These are phyloP conservation scores for Agriotes lineatus DNA, from an alignment of 2,888 invertebrate species.

Conservation along the genomic window DNA sequence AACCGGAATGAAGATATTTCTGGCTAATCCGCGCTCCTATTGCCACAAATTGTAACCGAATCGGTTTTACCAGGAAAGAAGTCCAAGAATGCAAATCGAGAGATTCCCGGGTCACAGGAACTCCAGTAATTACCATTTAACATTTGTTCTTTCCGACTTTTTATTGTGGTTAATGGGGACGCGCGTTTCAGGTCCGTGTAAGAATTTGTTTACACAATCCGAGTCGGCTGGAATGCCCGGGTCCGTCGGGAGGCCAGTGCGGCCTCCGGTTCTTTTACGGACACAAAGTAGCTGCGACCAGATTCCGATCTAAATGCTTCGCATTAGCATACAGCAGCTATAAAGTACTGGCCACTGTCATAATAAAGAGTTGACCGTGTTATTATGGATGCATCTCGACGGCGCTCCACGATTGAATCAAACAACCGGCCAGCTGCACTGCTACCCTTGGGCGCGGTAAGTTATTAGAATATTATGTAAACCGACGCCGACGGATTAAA, in stretches of 20 bases:
- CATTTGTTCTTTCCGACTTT: slow-evolving; percentile 27
- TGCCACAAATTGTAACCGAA: neutral
- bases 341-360: slow-evolving; percentile 56
- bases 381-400: slow-evolving; percentile 58
- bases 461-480: slow-evolving; percentile 62
- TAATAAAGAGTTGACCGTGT: slow-evolving; percentile 55
- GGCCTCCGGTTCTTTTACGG: slow-evolving; percentile 29
- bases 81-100: slow-evolving; percentile 29
- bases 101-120: slow-evolving; percentile 14
- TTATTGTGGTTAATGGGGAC: slow-evolving; percentile 28
- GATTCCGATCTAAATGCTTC: slow-evolving; percentile 67
- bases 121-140: slow-evolving; percentile 30
- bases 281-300: slow-evolving; percentile 62
- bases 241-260: slow-evolving; percentile 4
- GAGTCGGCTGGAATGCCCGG: slow-evolving; percentile 47
- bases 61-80: neutral
- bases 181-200: slow-evolving; percentile 38
- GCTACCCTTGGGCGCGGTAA: slow-evolving; percentile 52
- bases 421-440: slow-evolving; percentile 52
- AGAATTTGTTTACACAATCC: slow-evolving; percentile 52
- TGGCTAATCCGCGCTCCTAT: neutral
- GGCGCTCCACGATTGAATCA: slow-evolving; percentile 51
- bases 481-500: slow-evolving; percentile 59
- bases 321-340: slow-evolving; percentile 65
- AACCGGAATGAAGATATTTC: neutral